Evolutionary conservation across 2,888 invertebrate genomes (phyloP).

Genomic region (Chaetogeoica ovagalla): DNA sequence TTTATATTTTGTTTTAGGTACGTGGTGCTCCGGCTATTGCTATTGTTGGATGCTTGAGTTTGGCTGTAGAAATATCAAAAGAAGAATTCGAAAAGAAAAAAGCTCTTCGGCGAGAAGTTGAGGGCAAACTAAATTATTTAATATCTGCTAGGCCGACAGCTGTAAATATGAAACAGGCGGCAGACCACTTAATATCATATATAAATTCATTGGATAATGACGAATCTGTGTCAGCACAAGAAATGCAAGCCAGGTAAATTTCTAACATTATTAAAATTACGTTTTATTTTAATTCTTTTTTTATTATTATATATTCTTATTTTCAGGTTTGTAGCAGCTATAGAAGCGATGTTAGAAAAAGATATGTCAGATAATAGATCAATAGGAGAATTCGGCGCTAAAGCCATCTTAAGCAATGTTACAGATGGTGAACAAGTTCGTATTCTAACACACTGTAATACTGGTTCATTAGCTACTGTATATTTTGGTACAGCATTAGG

Average conservation of each 20-base stretch:
- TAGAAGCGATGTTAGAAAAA: conserved; percentile 81
- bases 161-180: conserved; percentile 91
- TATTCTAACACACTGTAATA: conserved; percentile 96
- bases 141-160: conserved; percentile 94
- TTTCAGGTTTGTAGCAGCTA: conserved; percentile 74
- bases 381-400: conserved; percentile 82
- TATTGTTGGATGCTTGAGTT: conserved; percentile 90
- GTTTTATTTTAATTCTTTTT: no score
- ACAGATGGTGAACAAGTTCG: conserved; percentile 65
- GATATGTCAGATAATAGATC: conserved; percentile 86
- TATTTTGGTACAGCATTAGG: conserved; percentile 98
- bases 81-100: conserved; percentile 72
- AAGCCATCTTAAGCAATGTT: conserved; percentile 65
- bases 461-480: conserved; percentile 95
- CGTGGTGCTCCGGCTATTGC: conserved; percentile 98
- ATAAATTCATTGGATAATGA: conserved; percentile 72
- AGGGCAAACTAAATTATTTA: conserved; percentile 83
- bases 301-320: no score
- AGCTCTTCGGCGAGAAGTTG: conserved; percentile 72
- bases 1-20: not conserved
- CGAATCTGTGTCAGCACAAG: conserved; percentile 65
- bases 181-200: conserved; percentile 73
- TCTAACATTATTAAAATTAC: no score
- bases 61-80: conserved; percentile 81
- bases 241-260: conserved; percentile 77